Conservation (phyloP, 2,888 invertebrate genomes). For the Bibio marci region DNA sequence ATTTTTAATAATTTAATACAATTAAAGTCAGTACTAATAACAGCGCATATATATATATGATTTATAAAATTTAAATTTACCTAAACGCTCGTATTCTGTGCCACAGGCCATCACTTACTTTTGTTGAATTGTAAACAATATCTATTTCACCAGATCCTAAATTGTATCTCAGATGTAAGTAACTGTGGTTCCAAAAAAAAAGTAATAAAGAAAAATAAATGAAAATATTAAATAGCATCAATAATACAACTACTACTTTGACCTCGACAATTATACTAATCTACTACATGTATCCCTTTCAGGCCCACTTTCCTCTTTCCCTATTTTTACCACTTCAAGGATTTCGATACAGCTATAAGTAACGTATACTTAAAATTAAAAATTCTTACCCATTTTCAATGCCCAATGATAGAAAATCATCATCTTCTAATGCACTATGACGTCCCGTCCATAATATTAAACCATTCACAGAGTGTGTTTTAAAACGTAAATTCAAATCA, state of each 20-base stretch:
- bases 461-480: conserved; percentile 51
- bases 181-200: too few relatives aligned
- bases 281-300: too few relatives aligned
- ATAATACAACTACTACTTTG: too few relatives aligned
- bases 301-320: too few relatives aligned
- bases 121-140: conserved; percentile 67
- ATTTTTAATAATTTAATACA: conserved; percentile 3
- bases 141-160: conserved; percentile 75
- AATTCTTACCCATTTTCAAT: conserved; percentile 46
- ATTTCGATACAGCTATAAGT: too few relatives aligned
- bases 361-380: too few relatives aligned
- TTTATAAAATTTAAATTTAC: conserved; percentile 27
- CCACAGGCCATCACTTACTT: conserved; percentile 76
- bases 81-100: conserved; percentile 58
- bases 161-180: conserved; percentile 50
- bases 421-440: conserved; percentile 37
- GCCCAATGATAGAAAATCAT: conserved; percentile 73
- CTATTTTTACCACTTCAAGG: too few relatives aligned
- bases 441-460: conserved; percentile 76
- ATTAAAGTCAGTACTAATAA: too few relatives aligned
- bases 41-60: neutral
- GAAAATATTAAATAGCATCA: neutral
- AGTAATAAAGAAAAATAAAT: conserved; percentile 3
- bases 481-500: conserved; percentile 76
- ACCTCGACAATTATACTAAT: too few relatives aligned